Conservation (phyloP, 1,140 invertebrate genomes). For the Phenacoccus solenopsis region DNA sequence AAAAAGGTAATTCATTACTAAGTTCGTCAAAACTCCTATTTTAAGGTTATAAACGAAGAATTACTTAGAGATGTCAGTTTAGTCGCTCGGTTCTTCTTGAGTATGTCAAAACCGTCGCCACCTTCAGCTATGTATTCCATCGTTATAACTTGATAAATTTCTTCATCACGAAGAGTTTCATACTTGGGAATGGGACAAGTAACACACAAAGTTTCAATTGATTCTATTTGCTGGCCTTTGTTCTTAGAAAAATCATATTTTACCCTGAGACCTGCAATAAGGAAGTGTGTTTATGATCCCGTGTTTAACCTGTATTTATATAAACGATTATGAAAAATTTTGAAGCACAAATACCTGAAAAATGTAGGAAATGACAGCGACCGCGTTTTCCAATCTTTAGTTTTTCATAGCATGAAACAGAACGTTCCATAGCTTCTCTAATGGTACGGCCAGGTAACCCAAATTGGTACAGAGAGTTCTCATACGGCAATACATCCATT, state of each 20-base stretch:
- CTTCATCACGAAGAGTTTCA: conserved; percentile 27
- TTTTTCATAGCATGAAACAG: conserved; percentile 24
- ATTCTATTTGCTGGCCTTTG: conserved; percentile 37
- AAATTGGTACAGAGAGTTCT: conserved; percentile 38
- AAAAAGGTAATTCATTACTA: no score
- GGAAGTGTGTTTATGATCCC: no score
- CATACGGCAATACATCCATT: conserved; percentile 43
- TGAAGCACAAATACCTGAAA: not conserved
- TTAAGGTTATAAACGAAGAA: no score
- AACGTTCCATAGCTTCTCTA: conserved; percentile 22
- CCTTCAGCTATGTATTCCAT: conserved; percentile 39
- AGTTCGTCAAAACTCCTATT: no score
- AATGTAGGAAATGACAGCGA: conserved; percentile 5
- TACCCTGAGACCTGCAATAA: conserved; percentile 34
- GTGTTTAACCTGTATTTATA: no score
- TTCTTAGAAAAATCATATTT: conserved; percentile 40
- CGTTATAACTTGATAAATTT: conserved; percentile 38
- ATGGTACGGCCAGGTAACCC: conserved; percentile 34
- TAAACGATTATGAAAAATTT: no score
- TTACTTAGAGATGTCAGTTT: not conserved
- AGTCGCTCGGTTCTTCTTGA: not conserved
- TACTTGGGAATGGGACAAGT: conserved; percentile 39
- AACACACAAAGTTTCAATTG: conserved; percentile 37
- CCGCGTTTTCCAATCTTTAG: not conserved
- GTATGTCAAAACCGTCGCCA: conserved; percentile 38